These are phyloP conservation scores for Crotalus tigris DNA, from an alignment of 2,113 vertebrate genomes.

Conservation along the genomic window DNA sequence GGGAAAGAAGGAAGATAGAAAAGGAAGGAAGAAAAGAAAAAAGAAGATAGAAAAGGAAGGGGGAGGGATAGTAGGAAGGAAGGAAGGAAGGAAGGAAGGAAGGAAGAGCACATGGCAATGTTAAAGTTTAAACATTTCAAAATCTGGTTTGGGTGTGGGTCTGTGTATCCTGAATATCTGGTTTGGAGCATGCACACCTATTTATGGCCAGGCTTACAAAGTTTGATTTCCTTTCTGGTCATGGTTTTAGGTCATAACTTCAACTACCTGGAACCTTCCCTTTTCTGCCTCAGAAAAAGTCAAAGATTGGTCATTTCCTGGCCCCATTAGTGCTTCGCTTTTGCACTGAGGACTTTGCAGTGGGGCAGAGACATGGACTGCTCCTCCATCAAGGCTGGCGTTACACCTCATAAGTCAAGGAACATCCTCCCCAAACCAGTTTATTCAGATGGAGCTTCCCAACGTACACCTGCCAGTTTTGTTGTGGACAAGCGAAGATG, in stretches of 20 bases:
- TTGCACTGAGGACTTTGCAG: too few species aligned
- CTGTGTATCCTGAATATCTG: not conserved
- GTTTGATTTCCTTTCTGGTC: not conserved
- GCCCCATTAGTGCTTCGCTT: too few species aligned
- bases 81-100: not conserved
- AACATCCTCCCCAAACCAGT: slow-evolving; percentile 24
- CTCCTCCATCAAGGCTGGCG: not conserved
- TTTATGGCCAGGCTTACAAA: not conserved
- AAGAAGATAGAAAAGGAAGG: too few species aligned
- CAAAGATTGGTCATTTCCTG: not conserved
- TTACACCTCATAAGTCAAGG: not conserved
- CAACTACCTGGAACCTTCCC: not conserved
- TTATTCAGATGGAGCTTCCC: not conserved
- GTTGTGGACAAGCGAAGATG: not conserved
- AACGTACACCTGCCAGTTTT: not conserved
- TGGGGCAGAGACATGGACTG: not conserved
- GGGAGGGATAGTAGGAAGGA: too few species aligned
- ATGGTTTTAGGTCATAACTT: not conserved
- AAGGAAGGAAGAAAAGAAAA: too few species aligned
- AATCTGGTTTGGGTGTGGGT: not conserved
- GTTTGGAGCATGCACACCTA: not conserved
- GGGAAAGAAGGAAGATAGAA: too few species aligned
- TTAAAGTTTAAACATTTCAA: not conserved
- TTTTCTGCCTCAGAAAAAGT: not conserved
- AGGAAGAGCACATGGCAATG: not conserved